These are phyloP conservation scores for Acanthopagrus latus DNA, from an alignment of 2,797 vertebrate genomes.

Conservation along the genomic window DNA sequence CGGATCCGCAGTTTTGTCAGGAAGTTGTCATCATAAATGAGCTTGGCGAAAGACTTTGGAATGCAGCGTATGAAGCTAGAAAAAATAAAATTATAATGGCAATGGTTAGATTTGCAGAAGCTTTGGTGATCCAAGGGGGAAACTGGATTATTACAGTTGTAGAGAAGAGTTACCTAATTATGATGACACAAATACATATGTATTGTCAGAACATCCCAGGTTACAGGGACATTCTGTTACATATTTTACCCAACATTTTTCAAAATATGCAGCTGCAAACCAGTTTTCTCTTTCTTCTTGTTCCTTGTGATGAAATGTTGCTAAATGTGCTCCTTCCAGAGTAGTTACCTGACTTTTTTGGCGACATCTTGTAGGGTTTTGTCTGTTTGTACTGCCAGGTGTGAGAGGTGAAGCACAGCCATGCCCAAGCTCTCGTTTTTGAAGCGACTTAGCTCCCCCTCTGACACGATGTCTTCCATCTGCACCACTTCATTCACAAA, in stretches of 20 bases:
- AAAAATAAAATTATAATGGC: constrained; percentile 2
- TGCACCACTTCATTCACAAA: constrained; percentile 90
- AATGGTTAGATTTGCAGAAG: not conserved
- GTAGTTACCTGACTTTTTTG: constrained; percentile 86
- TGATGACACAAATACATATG: not conserved
- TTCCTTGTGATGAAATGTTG: too few species aligned
- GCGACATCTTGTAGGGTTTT: constrained; percentile 89
- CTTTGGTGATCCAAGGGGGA: not conserved
- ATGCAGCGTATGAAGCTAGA: constrained; percentile 91
- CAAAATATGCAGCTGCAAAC: too few species aligned
- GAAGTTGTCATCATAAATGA: constrained; percentile 86
- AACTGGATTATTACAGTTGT: constrained; percentile 18
- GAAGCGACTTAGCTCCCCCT: constrained; percentile 87
- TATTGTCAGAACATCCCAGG: not conserved
- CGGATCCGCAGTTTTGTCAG: constrained; percentile 89
- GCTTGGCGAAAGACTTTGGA: constrained; percentile 89
- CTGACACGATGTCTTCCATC: constrained; percentile 82
- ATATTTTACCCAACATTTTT: too few species aligned
- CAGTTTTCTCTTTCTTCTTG: too few species aligned
- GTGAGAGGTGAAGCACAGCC: constrained; percentile 93
- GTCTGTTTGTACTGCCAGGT: constrained; percentile 83
- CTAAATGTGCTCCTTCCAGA: not conserved
- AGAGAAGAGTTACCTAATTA: constrained; percentile 19
- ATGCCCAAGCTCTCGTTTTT: constrained; percentile 95
- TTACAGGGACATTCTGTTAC: too few species aligned